Evolutionary conservation across 2,888 invertebrate species (phyloP).

Genomic region (Diachrysia chrysitis): DNA sequence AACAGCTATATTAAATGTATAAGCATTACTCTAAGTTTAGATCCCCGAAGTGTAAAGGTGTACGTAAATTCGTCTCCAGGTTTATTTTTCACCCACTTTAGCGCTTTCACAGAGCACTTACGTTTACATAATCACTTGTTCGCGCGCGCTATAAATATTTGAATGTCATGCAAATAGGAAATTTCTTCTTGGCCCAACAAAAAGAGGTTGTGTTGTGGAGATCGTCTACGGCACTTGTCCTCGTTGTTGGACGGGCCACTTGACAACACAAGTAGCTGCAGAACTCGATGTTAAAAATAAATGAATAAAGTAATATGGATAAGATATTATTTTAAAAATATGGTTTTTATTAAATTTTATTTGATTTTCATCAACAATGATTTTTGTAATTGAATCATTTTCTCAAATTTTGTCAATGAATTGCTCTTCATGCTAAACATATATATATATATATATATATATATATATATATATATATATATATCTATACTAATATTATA

Average conservation of each 20-base stretch:
- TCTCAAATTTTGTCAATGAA: no score
- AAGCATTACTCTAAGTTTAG: background rate
- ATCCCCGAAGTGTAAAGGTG: background rate
- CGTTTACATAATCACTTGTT: conserved; percentile 45
- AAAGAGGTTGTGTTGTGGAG: conserved; percentile 63
- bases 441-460: no score
- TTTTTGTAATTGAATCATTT: conserved; percentile 5
- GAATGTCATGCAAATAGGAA: conserved; percentile 60
- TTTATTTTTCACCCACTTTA: conserved; percentile 25
- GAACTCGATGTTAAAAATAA: conserved; percentile 67
- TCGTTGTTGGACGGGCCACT: conserved; percentile 66
- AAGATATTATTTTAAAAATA: conserved; percentile 51
- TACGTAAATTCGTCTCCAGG: conserved; percentile 1
- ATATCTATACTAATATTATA: no score
- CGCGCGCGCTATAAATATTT: conserved; percentile 52
- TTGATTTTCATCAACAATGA: conserved; percentile 3
- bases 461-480: no score
- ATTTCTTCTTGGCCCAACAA: conserved; percentile 50
- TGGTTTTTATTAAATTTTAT: background rate
- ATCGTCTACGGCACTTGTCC: conserved; percentile 70
- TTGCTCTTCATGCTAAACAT: no score
- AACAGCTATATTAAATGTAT: background rate
- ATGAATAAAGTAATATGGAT: conserved; percentile 57
- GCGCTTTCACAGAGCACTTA: conserved; percentile 19
- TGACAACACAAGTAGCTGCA: conserved; percentile 56